Percentiles rank a stretch among this genome's conserved stretches.
Evolutionary conservation across 1,140 invertebrate genomes (phyloP).

Genomic region (Drosophila ficusphila): DNA sequence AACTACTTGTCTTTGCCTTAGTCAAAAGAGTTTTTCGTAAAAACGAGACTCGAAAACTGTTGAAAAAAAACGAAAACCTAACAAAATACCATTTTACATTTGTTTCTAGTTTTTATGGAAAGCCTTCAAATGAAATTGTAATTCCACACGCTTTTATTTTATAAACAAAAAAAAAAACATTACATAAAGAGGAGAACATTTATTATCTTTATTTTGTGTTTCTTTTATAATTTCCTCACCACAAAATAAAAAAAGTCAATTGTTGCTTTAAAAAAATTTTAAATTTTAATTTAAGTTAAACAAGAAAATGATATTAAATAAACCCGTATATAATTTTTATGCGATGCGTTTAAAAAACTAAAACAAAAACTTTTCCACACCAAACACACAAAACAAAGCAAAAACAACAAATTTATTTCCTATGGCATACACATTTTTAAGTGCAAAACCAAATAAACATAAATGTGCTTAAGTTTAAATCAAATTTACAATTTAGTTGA

Average conservation of each 20-base stretch:
- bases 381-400: constrained; percentile 29
- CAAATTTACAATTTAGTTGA: constrained; percentile 81
- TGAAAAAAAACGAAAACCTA: constrained; percentile 24
- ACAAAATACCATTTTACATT: constrained; percentile 47
- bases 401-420: constrained; percentile 64
- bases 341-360: constrained; percentile 26
- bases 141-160: constrained; percentile 84
- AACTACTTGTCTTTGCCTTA: constrained; percentile 23
- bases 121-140: constrained; percentile 74
- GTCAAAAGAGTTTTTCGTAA: constrained; percentile 23
- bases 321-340: constrained; percentile 16
- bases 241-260: constrained; percentile 37
- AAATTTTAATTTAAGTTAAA: constrained; percentile 47
- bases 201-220: constrained; percentile 51
- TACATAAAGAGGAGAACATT: constrained; percentile 28
- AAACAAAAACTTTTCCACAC: constrained; percentile 32
- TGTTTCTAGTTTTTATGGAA: constrained; percentile 63
- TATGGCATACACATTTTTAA: constrained; percentile 72
- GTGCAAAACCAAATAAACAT: constrained; percentile 56
- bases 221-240: constrained; percentile 40
- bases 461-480: constrained; percentile 80
- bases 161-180: constrained; percentile 29
- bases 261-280: constrained; percentile 60
- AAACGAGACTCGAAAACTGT: constrained; percentile 31
- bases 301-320: constrained; percentile 59